These are phyloP conservation scores for Tragelaphus strepsiceros DNA, from an alignment of 2,113 vertebrate species.

Conservation along the genomic window DNA sequence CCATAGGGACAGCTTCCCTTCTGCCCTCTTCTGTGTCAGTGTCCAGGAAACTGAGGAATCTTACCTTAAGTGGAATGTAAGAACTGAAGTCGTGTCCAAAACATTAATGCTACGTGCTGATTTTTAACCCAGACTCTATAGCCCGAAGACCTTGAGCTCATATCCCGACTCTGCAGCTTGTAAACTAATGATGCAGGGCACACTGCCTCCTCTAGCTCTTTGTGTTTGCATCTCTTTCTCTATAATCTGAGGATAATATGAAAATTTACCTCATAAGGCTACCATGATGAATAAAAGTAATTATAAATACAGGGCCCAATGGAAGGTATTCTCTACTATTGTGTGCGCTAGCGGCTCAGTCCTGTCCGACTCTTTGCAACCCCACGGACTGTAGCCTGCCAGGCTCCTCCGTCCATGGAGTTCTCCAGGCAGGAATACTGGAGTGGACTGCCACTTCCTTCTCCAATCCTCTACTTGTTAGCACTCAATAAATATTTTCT, in stretches of 20 bases:
- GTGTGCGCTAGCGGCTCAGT: background rate
- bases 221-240: background rate
- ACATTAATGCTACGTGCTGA: fast-evolving
- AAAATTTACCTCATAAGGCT: background rate
- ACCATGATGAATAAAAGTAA: background rate
- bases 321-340: background rate
- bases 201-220: background rate
- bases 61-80: background rate
- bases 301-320: background rate
- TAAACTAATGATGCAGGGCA: background rate
- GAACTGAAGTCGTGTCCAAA: background rate
- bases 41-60: background rate
- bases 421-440: background rate
- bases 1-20: background rate
- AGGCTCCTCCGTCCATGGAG: background rate
- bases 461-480: background rate
- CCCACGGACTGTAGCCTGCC: background rate
- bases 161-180: background rate
- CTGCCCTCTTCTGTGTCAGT: background rate
- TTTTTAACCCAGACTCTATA: background rate
- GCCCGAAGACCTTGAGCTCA: background rate
- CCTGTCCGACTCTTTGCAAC: background rate
- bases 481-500: constrained; percentile 24
- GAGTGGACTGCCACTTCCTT: background rate
- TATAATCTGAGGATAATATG: background rate